Conservation (phyloP, 2,888 invertebrate species). For the Noctua janthina region DNA sequence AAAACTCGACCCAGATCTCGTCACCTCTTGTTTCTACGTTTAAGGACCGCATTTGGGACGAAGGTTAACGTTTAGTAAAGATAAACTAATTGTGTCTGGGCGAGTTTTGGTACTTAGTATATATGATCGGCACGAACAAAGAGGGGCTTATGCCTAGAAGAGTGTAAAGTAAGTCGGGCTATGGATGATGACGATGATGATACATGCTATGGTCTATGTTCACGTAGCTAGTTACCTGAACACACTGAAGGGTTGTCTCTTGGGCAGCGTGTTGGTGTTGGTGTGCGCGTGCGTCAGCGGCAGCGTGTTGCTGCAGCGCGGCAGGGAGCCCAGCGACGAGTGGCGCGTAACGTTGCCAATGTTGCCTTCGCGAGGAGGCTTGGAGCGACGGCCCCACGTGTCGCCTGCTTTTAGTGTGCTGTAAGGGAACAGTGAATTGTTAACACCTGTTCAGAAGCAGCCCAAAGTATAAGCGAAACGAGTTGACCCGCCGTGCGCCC, state of each 20-base stretch:
- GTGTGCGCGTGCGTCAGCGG: constrained; percentile 49
- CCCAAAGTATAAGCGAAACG: background rate
- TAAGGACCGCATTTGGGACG: background rate
- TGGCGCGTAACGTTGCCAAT: constrained; percentile 77
- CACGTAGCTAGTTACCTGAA: constrained; percentile 30
- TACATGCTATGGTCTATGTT: background rate
- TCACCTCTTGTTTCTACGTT: background rate
- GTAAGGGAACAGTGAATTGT: background rate
- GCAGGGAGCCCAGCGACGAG: constrained; percentile 81
- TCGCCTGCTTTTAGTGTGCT: background rate
- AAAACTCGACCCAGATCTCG: background rate
- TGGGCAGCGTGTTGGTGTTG: constrained; percentile 69
- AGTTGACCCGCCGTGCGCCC: background rate
- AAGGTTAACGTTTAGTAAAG: background rate
- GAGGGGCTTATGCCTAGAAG: background rate
- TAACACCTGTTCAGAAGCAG: background rate
- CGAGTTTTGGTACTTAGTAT: background rate
- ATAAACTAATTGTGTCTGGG: background rate
- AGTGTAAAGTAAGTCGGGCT: background rate
- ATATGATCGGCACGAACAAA: background rate
- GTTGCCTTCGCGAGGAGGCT: constrained; percentile 26
- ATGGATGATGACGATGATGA: background rate
- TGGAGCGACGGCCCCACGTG: background rate
- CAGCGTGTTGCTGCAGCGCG: constrained; percentile 54
- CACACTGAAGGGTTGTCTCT: constrained; percentile 54